These are phyloP conservation scores for Monarcha castaneiventris DNA, from an alignment of 2,113 vertebrate genomes.

Conservation along the genomic window DNA sequence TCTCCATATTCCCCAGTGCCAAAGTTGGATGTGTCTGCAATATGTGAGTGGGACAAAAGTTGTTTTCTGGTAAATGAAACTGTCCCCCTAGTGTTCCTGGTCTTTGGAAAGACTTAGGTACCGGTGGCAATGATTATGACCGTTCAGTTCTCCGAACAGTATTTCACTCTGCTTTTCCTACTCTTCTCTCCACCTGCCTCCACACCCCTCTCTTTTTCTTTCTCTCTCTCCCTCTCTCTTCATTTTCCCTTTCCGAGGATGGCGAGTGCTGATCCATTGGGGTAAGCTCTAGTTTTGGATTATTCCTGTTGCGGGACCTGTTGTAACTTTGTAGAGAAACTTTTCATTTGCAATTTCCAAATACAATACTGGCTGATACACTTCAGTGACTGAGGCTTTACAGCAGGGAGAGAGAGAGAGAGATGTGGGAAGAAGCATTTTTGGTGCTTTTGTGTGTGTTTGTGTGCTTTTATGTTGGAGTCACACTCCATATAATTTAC, in stretches of 20 bases:
- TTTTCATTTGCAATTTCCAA: constrained; percentile 30
- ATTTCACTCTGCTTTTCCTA: constrained; percentile 72
- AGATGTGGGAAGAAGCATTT: constrained; percentile 63
- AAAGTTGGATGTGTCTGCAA: constrained; percentile 4
- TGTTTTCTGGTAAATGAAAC: constrained; percentile 24
- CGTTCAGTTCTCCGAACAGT: constrained; percentile 50
- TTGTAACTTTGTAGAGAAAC: constrained; percentile 44
- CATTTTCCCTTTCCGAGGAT: constrained; percentile 49
- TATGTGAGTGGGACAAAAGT: constrained; percentile 33
- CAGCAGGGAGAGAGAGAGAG: constrained; percentile 28
- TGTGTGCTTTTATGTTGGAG: constrained; percentile 18
- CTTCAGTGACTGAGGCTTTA: neutral
- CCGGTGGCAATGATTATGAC: constrained; percentile 36
- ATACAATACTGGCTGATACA: neutral
- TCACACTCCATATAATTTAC: constrained; percentile 25
- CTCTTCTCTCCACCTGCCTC: constrained; percentile 70
- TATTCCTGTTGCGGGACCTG: constrained; percentile 51
- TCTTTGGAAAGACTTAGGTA: constrained; percentile 42
- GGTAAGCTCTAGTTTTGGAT: constrained; percentile 60
- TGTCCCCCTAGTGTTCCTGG: constrained; percentile 63
- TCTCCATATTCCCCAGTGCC: neutral
- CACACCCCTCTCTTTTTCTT: constrained; percentile 39
- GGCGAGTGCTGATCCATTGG: constrained; percentile 63
- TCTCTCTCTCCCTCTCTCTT: constrained; percentile 34
- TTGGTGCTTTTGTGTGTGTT: constrained; percentile 7